Evolutionary conservation across 2,797 vertebrate species (phyloP), one percentile per base, ranked within the genome.

Genomic region (Sebastes miniatus): DNA sequence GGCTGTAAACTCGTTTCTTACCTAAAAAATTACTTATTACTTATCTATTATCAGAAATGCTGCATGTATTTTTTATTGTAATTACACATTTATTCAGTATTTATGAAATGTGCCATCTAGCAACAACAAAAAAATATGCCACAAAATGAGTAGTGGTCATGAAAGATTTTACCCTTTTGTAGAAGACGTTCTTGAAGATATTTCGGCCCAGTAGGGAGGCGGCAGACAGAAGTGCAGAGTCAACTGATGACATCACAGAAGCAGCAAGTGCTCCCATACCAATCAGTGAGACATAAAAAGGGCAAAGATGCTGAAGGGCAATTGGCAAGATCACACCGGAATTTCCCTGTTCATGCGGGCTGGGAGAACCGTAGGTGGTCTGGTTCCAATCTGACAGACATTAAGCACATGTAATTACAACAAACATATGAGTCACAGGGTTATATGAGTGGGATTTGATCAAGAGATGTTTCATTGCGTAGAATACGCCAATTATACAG

Each of bases 171-270:
- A 79, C 73, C 62, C 3, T 34, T 80, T 84, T 88, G 77, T 89
- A 86, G 65, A 93, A 22, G 50, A 91, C 83, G 72, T 91, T 94
- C 81, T 89, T 89, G 73, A 83, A 84, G 14, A 86, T 77, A 65
- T 86, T 90, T 69, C 87, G 88, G 32, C 88, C 79, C 72, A 93
- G 80, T 32, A 91, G 81, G n/a, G 86, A 90, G n/a, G 90, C 88
- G 43, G 77, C 83, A 34, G 93, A 90, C 31, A 94, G 81, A 20
- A 95, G 91, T 2, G 78, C 87, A 1, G 93, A 94, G 77, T 95
- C 93, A 8, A 83, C 79, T 8, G 91, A 92, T 43, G 90, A 91
- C 83, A 89, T 91, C 54, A 93, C 92, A 1, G 92, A 64, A 5
- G 91, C 89, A 52, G 83, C 75, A 3, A 93, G 89, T 29, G 86